Conservation (phyloP, 2,797 vertebrate genomes). For the Morus bassanus region DNA sequence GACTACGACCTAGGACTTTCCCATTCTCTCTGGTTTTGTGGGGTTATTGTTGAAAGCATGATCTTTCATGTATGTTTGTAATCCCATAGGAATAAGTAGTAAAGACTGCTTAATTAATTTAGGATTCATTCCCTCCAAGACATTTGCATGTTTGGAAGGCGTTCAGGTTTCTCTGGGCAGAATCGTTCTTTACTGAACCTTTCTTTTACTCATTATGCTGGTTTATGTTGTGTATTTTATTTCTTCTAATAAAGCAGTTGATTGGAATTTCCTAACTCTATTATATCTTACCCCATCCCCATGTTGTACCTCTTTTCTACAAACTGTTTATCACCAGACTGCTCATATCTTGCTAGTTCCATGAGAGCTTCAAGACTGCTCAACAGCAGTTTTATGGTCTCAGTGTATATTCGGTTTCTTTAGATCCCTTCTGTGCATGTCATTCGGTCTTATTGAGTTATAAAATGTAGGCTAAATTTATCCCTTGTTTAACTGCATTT, state of each 20-base stretch:
- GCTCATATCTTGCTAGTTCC: not conserved
- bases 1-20: not conserved
- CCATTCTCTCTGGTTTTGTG: not conserved
- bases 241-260: slow-evolving; percentile 40
- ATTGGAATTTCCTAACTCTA: slow-evolving; percentile 1
- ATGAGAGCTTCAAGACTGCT: slow-evolving; percentile 1
- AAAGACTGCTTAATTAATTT: not conserved
- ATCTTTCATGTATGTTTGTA: not conserved
- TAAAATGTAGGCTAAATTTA: slow-evolving; percentile 52
- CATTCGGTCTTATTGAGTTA: slow-evolving; percentile 9
- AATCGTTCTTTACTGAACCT: not conserved
- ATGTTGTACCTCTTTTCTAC: not conserved
- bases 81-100: not conserved
- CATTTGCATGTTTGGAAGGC: not conserved
- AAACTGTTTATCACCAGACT: not conserved
- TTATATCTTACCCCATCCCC: not conserved
- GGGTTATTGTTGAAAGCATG: not conserved
- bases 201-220: not conserved
- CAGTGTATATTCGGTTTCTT: slow-evolving; percentile 12
- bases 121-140: not conserved
- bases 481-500: slow-evolving; percentile 23
- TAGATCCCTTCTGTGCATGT: slow-evolving; percentile 19
- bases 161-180: not conserved
- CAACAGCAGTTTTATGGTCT: slow-evolving; percentile 14
- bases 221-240: slow-evolving; percentile 32